A percentile compares a stretch with the other conserved stretches of the same genome.
These are phyloP conservation scores for Actinemys pallida DNA, from an alignment of 2,113 vertebrate species.

Conservation along the genomic window DNA sequence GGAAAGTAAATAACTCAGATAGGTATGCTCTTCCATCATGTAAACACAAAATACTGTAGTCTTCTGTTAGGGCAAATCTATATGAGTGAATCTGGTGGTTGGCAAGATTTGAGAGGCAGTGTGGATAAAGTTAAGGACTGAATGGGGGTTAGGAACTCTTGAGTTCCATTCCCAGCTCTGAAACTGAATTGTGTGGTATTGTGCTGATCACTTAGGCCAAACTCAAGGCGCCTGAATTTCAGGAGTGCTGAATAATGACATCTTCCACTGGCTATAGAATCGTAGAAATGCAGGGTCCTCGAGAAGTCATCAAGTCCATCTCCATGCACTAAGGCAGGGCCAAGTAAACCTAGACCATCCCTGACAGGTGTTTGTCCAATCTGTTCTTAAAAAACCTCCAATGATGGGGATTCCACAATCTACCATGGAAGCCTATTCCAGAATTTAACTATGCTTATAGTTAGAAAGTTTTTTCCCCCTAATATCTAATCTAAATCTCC, in stretches of 20 bases:
- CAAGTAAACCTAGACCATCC: too few relatives aligned
- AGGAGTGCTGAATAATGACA: not conserved
- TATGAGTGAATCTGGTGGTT: not conserved
- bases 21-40: too few relatives aligned
- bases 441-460: too few relatives aligned
- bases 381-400: too few relatives aligned
- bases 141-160: not conserved
- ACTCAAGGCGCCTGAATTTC: not conserved
- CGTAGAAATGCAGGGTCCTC: too few relatives aligned
- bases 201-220: conserved; percentile 4
- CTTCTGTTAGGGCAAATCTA: not conserved
- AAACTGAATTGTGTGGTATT: not conserved
- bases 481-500: too few relatives aligned
- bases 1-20: not conserved
- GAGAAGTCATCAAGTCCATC: too few relatives aligned
- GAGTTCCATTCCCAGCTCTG: not conserved
- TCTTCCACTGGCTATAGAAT: not conserved
- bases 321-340: too few relatives aligned
- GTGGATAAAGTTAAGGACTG: not conserved
- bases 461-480: too few relatives aligned
- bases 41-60: not conserved
- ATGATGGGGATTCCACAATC: too few relatives aligned
- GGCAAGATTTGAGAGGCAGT: not conserved
- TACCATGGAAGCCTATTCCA: too few relatives aligned
- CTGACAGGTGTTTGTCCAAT: too few relatives aligned